Base-by-base conservation (phyloP, 1,140 invertebrate species). In the Diabrotica virgifera region DNA sequence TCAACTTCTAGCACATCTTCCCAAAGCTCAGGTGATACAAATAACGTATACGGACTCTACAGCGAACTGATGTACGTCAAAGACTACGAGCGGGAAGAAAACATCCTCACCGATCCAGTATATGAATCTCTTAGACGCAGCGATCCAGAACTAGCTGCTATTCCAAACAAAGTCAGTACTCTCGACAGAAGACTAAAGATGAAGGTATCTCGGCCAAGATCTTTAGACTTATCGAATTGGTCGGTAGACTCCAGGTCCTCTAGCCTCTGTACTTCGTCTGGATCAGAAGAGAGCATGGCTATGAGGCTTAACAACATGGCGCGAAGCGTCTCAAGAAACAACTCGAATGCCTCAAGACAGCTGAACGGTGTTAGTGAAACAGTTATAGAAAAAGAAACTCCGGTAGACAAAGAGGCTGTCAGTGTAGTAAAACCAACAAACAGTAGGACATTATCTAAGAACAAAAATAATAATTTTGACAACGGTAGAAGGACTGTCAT, bases 31-130 rank as follows among this genome's bases (percentile, higher is more conserved):
- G 85, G 87, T 2, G 85, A 87, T 65, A 85, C 87, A 59, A 93
- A 90, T 73, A 91, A 94, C 76, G 92, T 96, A 0, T 95, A 95
- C 76, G 93, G 92, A 0, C 80, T 96, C 0, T 96, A 95, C 73
- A 91, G 90, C 0, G 93, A 95, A 73, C 80, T 96, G 24, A 93
- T 96, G 84, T 93, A 93, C 77, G 88, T 94, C 2, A 92, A 91
- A 74, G 91, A 94, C 76, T 92, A 92, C 72, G 91, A 92, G 54
- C 90, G 90, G 9, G 91, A 94, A 72, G 86, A 87, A 12, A 86
- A 87, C 63, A 85, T 86, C 0, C 82, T 86, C 50, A 86, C 88
- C 38, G 87, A 90, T 63, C 86, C 89, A 0, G 84, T 90, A 14
- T 89, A 90, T 70, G 91, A 93, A 74, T 85, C 87, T 0, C 78